phyloP scores from a whole-genome alignment of 2,888 invertebrate species.

The Ichneumoninae sp. region DNA sequence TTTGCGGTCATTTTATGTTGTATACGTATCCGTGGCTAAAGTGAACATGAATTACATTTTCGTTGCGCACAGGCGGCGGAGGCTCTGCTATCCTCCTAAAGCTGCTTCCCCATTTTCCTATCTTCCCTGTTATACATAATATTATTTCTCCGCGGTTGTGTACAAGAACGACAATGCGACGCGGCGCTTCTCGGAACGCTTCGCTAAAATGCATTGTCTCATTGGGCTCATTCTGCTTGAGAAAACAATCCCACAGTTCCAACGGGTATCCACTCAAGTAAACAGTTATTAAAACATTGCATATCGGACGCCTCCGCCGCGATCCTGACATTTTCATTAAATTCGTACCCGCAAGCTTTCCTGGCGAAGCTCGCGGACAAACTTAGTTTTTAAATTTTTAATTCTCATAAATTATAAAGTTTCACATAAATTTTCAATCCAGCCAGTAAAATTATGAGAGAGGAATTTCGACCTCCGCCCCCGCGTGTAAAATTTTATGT shows the following conservation, averaged over 20 bases:
- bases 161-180: background rate
- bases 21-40: conserved; percentile 19
- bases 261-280: background rate
- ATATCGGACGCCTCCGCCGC: background rate
- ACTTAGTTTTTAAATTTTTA: background rate
- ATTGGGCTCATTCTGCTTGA: background rate
- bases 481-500: background rate
- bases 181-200: background rate
- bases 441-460: background rate
- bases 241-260: conserved; percentile 6
- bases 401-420: background rate
- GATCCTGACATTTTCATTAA: background rate
- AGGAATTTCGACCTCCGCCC: background rate
- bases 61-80: background rate
- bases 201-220: conserved; percentile 7
- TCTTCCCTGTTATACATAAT: conserved; percentile 3
- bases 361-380: background rate
- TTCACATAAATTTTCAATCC: background rate
- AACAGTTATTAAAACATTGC: conserved; percentile 7
- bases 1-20: conserved; percentile 10
- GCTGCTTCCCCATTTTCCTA: background rate
- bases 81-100: conserved; percentile 3
- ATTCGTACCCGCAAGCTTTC: background rate
- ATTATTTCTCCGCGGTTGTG: conserved; percentile 4
- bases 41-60: conserved; percentile 35